Conservation (phyloP, 2,888 invertebrate genomes). For the Cremastobaeus sp. region DNA sequence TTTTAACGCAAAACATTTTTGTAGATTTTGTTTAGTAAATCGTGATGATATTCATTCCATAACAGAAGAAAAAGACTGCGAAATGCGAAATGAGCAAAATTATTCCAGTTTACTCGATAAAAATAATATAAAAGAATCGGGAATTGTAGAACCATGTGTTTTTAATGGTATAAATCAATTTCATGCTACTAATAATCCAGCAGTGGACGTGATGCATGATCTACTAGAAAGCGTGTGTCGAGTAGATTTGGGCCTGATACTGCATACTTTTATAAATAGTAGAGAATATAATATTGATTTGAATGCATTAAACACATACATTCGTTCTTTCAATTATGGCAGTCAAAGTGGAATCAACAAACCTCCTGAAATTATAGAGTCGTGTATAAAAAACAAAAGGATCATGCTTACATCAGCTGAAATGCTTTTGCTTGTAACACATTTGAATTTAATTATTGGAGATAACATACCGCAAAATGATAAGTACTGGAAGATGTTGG, state of each 20-base stretch:
- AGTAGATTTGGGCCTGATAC: conserved; percentile 27
- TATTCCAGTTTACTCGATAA: neutral
- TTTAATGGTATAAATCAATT: conserved; percentile 27
- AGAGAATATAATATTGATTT: conserved; percentile 30
- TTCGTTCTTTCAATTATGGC: conserved; percentile 44
- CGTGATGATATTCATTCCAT: too few species aligned
- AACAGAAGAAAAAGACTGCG: too few species aligned
- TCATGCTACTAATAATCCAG: conserved; percentile 36
- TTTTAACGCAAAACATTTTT: conserved; percentile 49
- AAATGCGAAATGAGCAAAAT: neutral
- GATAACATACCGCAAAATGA: neutral
- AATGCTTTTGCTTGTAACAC: conserved; percentile 22
- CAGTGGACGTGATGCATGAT: conserved; percentile 27
- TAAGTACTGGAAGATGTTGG: neutral
- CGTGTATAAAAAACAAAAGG: conserved; percentile 33
- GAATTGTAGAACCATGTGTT: conserved; percentile 14
- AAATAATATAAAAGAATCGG: conserved; percentile 5
- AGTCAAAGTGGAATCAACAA: conserved; percentile 11
- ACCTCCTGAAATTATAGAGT: conserved; percentile 39
- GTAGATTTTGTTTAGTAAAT: conserved; percentile 63
- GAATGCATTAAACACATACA: conserved; percentile 14
- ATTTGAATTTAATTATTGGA: conserved; percentile 31
- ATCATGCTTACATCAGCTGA: conserved; percentile 42
- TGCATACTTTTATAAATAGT: conserved; percentile 25
- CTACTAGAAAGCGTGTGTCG: conserved; percentile 3